Base-by-base conservation (phyloP, 2,888 invertebrate species). In the Crioceris asparagi region DNA sequence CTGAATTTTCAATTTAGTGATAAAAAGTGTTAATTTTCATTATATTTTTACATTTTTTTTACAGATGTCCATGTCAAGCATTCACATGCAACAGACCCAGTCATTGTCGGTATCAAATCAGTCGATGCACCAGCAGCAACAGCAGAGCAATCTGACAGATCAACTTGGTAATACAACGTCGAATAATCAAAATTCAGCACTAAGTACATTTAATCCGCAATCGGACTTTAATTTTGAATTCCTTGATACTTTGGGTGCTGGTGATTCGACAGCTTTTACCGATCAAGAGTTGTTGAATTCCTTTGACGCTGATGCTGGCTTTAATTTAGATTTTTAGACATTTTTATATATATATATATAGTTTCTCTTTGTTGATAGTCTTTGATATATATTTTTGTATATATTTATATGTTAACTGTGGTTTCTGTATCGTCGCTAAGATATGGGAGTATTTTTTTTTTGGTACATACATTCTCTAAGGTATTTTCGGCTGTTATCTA, bases 261-360 rank as follows among this genome's bases (percentile, higher is more conserved):
- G 75, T 34, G 86, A 88, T 63, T 74, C 82, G 41, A 74, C 74
- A 56, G 78, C 75, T 56, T 79, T 84, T 64, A 79, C 82, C 52
- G 83, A 85, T 40, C 84, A 86, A 61, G 87, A 87, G 59, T 67
- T 87, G 45, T 72, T 87, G 52, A 86, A 79, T 65, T 85, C 85
- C 36, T 75, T 90, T 54, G 90, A 88, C 57, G 79, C 78, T 55
- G 77, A 78, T 55, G 74, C 75, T 46, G 68, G 70, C 41, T 78
- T 81, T 52, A 79, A 76, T 65, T 67, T 83, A 44, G 59, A 57
- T 51, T 57, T 59, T 49, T 58, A 49, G n/a, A n/a, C n/a, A n/a
- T n/a, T n/a, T n/a, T n/a, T n/a, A n/a, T n/a, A n/a, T n/a, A n/a
- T n/a, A n/a, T n/a, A n/a, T n/a, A n/a, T n/a, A n/a, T n/a, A n/a